Evolutionary conservation across 2,113 vertebrate species (phyloP).

Genomic region (Centropus bengalensis): DNA sequence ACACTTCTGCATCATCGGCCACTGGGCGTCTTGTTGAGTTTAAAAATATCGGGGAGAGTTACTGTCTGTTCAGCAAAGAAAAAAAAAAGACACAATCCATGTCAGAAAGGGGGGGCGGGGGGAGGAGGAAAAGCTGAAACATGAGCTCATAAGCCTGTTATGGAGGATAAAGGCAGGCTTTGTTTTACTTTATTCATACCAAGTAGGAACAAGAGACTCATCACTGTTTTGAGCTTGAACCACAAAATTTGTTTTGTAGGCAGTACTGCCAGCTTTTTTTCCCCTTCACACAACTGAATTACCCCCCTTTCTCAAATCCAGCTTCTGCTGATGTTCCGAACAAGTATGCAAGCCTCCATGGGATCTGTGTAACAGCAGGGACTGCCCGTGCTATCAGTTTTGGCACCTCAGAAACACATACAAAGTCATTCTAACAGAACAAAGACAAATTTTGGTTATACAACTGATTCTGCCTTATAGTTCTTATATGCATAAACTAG

Average conservation of each 20-base stretch:
- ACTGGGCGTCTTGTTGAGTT: background rate
- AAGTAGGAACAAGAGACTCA: slow-evolving; percentile 34
- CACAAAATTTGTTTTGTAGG: background rate
- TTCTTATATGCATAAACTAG: fast-evolving
- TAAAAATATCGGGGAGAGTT: background rate
- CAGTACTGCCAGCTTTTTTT: background rate
- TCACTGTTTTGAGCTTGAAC: slow-evolving; percentile 24
- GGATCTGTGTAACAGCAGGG: background rate
- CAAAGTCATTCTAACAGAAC: background rate
- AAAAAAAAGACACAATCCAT: background rate
- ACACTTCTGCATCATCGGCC: slow-evolving; percentile 15
- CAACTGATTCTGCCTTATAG: background rate
- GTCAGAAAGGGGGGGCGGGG: background rate
- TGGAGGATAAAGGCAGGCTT: slow-evolving; percentile 29
- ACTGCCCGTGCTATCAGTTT: background rate
- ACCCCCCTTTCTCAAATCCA: background rate
- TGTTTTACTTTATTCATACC: slow-evolving; percentile 31
- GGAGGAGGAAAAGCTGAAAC: slow-evolving; percentile 20
- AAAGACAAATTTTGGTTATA: background rate
- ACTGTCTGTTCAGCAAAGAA: background rate
- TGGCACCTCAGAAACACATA: background rate
- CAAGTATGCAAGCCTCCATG: background rate
- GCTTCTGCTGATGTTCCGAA: background rate
- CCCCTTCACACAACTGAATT: background rate
- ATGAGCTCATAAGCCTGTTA: slow-evolving; percentile 8